Base-by-base conservation (phyloP, 2,797 vertebrate species). In the Clamator glandarius region DNA sequence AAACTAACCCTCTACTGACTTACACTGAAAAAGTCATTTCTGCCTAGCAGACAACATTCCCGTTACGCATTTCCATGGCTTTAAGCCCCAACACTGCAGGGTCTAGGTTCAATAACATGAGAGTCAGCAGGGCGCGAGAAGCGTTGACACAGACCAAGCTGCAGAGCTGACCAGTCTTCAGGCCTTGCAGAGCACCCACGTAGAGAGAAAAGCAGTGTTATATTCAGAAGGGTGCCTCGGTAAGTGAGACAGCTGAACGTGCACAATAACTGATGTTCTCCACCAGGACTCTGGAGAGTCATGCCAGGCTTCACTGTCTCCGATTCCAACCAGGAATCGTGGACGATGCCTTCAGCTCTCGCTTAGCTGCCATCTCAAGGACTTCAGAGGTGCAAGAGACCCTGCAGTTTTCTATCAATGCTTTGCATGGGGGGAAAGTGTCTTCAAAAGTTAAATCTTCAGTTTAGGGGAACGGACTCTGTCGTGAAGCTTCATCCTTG, bases 71-170 rank as follows among this genome's bases (percentile, higher is more conserved):
- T 85, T 24, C 68, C 24, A 24, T 6, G 80, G 54, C 8, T 93
- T 59, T 48, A 31, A 59, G 74, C 23, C 14, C 55, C 15, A 8
- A 16, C 61, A 54, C 24, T 5, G 4, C 33, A 25, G 29, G 14
- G 44, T 33, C 20, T 6, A 3, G 59, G 15, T 70, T 58, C 86
- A 21, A 2, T 23, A 68, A 57, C 3, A 0, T 0, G 4, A 72
- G 31, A 72, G 50, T 15, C 28, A 48, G 50, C 21, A 31, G 0
- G 2, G 35, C 3, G 1, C 0, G 0, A 66, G 42, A 41, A 42
- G 28, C 6, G 28, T 26, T 67, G 8, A 35, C 16, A 2, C 0
- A 0, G 50, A 48, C 31, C 21, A 26, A 44, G 84, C 33, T 4
- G 0, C 48, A 67, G 50, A 55, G 62, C 29, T 67, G 48, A 46